These are phyloP conservation scores for Drosophila birchii DNA, from an alignment of 2,888 invertebrate genomes.

Conservation along the genomic window DNA sequence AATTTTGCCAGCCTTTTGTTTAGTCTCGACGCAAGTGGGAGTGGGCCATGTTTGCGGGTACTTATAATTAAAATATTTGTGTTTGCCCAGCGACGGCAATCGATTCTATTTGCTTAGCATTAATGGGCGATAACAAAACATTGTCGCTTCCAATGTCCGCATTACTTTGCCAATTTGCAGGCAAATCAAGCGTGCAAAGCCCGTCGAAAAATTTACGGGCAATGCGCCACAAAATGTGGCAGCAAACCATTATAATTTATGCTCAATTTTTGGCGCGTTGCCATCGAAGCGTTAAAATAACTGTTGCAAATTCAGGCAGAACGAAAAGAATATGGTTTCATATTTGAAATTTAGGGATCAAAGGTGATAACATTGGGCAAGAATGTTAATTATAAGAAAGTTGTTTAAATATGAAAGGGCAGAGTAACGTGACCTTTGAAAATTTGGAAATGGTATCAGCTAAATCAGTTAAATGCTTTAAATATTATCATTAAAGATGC, in stretches of 20 bases:
- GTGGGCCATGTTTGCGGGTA: slow-evolving; percentile 25
- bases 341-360: not conserved
- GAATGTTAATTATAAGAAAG: not conserved
- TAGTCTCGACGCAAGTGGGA: slow-evolving; percentile 4
- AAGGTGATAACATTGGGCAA: not conserved
- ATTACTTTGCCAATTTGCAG: slow-evolving; percentile 44
- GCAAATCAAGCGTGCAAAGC: slow-evolving; percentile 62
- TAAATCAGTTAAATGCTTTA: not conserved
- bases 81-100: slow-evolving; percentile 1
- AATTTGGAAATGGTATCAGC: not conserved
- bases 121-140: slow-evolving; percentile 53
- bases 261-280: slow-evolving; percentile 14
- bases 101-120: slow-evolving; percentile 56
- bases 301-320: slow-evolving; percentile 15
- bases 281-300: slow-evolving; percentile 48
- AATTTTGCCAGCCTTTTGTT: slow-evolving; percentile 33
- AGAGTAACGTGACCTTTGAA: no score
- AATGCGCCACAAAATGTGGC: slow-evolving; percentile 45
- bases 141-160: slow-evolving; percentile 38
- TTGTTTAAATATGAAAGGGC: not conserved
- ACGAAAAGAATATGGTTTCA: not conserved
- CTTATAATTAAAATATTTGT: slow-evolving; percentile 67
- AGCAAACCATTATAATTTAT: slow-evolving; percentile 26
- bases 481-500: not conserved
- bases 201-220: slow-evolving; percentile 50